A percentile compares a stretch with the other conserved stretches of the same genome.
Conservation (phyloP, 2,888 invertebrate genomes). For the Minunthozetes semirufus region DNA sequence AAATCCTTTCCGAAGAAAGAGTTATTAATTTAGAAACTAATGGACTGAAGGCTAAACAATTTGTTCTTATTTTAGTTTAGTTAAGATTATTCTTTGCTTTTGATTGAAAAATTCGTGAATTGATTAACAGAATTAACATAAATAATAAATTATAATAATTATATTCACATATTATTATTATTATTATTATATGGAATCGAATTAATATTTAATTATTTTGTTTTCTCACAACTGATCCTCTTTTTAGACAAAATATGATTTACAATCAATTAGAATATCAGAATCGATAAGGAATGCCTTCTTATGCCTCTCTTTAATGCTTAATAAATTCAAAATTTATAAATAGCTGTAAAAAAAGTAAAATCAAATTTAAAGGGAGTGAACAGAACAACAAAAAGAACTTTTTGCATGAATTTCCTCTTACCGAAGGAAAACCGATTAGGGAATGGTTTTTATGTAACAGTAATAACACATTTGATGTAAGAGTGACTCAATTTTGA, state of each 20-base stretch:
- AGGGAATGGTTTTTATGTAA: slow-evolving; percentile 4
- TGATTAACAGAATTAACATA: not conserved
- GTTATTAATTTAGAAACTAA: not conserved
- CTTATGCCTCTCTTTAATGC: no score
- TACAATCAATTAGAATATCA: no score
- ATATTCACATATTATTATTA: no score
- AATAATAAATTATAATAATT: not conserved
- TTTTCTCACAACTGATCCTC: no score
- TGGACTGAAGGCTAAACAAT: not conserved
- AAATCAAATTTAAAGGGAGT: not conserved
- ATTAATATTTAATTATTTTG: not conserved
- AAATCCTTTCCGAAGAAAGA: not conserved
- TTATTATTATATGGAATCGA: no score
- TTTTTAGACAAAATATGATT: no score
- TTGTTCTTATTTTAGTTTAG: no score
- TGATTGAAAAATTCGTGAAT: no score
- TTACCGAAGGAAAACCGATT: not conserved
- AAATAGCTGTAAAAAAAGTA: no score
- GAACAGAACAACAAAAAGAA: not conserved
- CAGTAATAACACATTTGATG: not conserved
- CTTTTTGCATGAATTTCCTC: not conserved
- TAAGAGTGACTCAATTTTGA: not conserved
- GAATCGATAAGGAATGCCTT: no score
- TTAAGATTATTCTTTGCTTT: no score
- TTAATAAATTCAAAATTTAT: no score